Evolutionary conservation across 2,888 invertebrate genomes (phyloP).

Genomic region (Drosophila testacea): DNA sequence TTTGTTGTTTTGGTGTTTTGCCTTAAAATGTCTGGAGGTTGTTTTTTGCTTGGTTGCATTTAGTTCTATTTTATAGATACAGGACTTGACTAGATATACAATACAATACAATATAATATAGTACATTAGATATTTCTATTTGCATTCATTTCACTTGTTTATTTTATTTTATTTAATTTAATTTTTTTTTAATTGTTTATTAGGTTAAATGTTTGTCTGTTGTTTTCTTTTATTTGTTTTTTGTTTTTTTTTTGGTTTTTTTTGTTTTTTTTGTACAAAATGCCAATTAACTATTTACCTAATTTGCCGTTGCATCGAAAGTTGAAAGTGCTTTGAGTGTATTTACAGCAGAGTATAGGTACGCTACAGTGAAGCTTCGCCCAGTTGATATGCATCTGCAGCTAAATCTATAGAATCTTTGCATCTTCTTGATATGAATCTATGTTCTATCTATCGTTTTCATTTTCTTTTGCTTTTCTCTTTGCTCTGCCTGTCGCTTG

Average conservation of each 20-base stretch:
- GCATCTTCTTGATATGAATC: constrained; percentile 22
- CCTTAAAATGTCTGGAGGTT: constrained; percentile 48
- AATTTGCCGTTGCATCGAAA: constrained; percentile 28
- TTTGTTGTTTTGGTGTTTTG: constrained; percentile 44
- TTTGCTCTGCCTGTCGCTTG: constrained; percentile 7
- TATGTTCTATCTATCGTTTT: not conserved
- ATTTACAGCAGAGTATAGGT: constrained; percentile 51
- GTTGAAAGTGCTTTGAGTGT: constrained; percentile 40
- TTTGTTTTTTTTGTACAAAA: constrained; percentile 50
- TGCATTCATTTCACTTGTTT: constrained; percentile 19
- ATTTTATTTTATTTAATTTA: too few relatives aligned
- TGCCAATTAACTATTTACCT: constrained; percentile 39
- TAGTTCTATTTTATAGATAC: constrained; percentile 48
- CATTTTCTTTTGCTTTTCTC: not conserved
- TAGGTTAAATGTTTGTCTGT: constrained; percentile 28
- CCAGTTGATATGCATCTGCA: constrained; percentile 36
- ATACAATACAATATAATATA: constrained; percentile 35
- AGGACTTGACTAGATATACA: constrained; percentile 45
- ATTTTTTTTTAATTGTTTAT: constrained; percentile 9
- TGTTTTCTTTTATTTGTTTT: constrained; percentile 16
- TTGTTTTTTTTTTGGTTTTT: not conserved
- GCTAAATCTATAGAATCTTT: constrained; percentile 22
- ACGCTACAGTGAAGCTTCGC: constrained; percentile 53
- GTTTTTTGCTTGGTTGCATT: constrained; percentile 28
- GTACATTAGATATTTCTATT: constrained; percentile 37